phyloP scores from a whole-genome alignment of 2,888 invertebrate species.

The Steinernema carpocapsae region DNA sequence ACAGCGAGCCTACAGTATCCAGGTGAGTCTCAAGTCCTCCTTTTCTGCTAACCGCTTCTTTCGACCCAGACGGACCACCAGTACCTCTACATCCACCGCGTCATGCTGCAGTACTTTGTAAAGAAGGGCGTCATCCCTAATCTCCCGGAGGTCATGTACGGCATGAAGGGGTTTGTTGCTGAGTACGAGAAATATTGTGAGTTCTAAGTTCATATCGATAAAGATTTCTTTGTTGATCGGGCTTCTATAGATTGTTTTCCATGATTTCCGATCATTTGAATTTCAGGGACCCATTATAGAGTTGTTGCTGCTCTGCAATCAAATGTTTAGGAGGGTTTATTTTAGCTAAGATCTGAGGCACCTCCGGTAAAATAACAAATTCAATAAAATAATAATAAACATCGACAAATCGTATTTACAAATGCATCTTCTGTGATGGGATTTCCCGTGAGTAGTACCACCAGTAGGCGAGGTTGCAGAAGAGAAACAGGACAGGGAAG shows the following conservation, averaged over 20 bases:
- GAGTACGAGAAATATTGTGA: slow-evolving; percentile 23
- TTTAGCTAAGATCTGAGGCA: too few species aligned
- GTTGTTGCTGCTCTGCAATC: too few species aligned
- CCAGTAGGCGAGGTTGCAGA: not conserved
- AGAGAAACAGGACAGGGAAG: not conserved
- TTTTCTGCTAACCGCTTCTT: too few species aligned
- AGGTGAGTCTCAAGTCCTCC: slow-evolving; percentile 38
- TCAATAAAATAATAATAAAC: too few species aligned
- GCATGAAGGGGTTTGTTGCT: not conserved
- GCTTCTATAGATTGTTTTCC: too few species aligned
- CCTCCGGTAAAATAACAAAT: too few species aligned
- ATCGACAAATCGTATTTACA: too few species aligned
- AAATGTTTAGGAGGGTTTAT: too few species aligned
- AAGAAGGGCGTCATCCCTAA: not conserved
- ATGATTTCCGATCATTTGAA: too few species aligned
- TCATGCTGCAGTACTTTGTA: slow-evolving; percentile 48
- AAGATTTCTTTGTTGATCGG: too few species aligned
- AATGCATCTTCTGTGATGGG: too few species aligned
- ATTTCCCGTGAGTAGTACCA: not conserved
- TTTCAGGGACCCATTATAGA: too few species aligned
- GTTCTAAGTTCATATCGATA: not conserved
- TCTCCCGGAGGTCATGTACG: not conserved
- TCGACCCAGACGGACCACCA: slow-evolving; percentile 52
- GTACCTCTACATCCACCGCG: slow-evolving; percentile 51
- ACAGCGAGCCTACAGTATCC: slow-evolving; percentile 50